Evolutionary conservation across 2,797 vertebrate species (phyloP), one percentile per base, ranked within the genome.

Genomic region (Columba guinea): DNA sequence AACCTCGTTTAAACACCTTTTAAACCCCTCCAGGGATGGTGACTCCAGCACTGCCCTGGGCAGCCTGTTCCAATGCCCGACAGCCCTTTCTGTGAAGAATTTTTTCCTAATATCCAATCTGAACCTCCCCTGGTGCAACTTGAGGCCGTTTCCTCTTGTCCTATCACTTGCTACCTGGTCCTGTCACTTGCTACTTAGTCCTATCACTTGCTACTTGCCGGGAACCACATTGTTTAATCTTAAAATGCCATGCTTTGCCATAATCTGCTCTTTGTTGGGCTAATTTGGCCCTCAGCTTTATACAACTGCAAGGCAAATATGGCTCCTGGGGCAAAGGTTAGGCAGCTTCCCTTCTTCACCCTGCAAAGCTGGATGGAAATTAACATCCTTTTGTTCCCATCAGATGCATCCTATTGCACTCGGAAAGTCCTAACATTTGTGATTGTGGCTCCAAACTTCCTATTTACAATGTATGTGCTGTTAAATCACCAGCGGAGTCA

Each of bases 331-430:
- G 76, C 9, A 32, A 80, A 89, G 78, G 70, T 88, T 63, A 32
- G 41, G 67, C 58, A 65, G 59, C 59, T 86, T 87, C 74, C 89
- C 64, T 78, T 71, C 49, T 69, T 67, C 39, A 1, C 65, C 84
- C 83, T 55, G 63, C 63, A 32, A 79, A 93, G 76, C 74, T 82
- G 80, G 44, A 23, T 34, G 52, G 79, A 87, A 93, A 86, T 1
- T 15, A 94, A 74, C 49, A 28, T 30, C 77, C 91, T 77, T 84
- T 55, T 91, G 77, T 67, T 95, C 87, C 74, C 52, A 32, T 90
- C 83, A 79, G 70, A 51, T 74, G 74, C 80, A 79, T 84, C 91
- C 91, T 73, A 82, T 7, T 46, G 67, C 80, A 53, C 64, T 73
- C 1, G 6, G 92, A 87, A 96, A 79, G 74, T 62, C 63, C 17